Base-by-base conservation (phyloP, 1,140 invertebrate genomes). In the Orchestia grillus region DNA sequence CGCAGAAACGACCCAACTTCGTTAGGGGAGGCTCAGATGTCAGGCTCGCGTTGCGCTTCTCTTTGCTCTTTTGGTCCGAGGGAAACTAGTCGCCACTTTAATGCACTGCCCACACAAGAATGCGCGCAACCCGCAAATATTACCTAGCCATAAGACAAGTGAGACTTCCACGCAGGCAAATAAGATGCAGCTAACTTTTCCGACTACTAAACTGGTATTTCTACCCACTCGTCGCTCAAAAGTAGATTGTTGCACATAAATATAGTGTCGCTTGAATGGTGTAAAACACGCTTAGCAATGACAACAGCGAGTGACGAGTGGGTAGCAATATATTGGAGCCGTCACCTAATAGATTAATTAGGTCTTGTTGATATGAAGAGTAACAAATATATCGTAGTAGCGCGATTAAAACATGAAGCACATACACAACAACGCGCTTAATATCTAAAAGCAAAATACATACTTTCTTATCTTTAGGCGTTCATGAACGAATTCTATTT, bases 1-100 rank as follows among this genome's bases (percentile, higher is more conserved):
- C 44, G 44, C 88, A 91, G 88, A 42, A 91, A 91, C 88, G 88
- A 91, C 41, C 88, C 88, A 91, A 91, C 88, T 91, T 91, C 88
- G 88, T 91, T 91, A 91, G 41, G 6, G 44, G 88, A 0, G 88
- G 88, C 88, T 91, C 88, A 44, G 88, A 36, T 91, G 88, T 43
- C 88, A 42, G 15, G 88, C 88, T 44, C 88, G 19, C 88, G 44
- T 91, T 91, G 19, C 88, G 88, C 44, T 77, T 28, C 62, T 77
- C 62, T 23, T 3, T 8, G 28, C 11, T 77, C 62, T 77, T 77
- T 77, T 77, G 62, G 62, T 77, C 62, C 15, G 62, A 77, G 62
- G 62, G 11, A 36, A 77, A 77, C 62, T 77, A 77, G 62, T 77
- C 62, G 62, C 62, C 62, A 44, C 41, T 91, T 91, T 91, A 91